Base-by-base conservation (phyloP, 2,888 invertebrate genomes). In the Timema cristinae region DNA sequence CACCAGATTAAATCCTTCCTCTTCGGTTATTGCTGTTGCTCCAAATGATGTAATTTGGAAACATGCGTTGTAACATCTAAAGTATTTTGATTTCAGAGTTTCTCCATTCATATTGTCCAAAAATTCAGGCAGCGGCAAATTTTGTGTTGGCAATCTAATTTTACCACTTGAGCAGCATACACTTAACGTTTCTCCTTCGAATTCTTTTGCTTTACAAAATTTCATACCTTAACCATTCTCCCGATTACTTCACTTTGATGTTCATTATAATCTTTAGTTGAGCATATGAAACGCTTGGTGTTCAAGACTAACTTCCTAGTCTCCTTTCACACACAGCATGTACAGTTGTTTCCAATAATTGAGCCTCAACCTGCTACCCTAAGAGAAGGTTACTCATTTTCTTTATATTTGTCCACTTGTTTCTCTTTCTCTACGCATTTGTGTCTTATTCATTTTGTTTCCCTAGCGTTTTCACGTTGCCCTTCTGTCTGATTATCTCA, bases 11-110 rank as follows among this genome's bases (percentile, higher is more conserved):
- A 13, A 54, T 54, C n/a, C 54, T 54, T 54, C 4, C 54, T 54
- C 54, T 54, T 54, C 54, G 54, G 54, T 54, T 54, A 54, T 54
- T 54, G 4, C n/a, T 54, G 54, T 54, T 54, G 11, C 54, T 54
- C 11, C 54, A 54, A 54, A n/a, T 54, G n/a, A 54, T 54, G 54
- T 54, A 11, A 54, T 54, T 54, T n/a, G 4, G 54, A 54, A 54
- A n/a, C 54, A 54, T 54, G 54, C 54, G 1, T 13, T 54, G 54
- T 54, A 54, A 54, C 54, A 2, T 54, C 54, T 13, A 54, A 54
- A 54, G 54, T 54, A 54, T 54, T 54, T 54, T 54, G 54, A 54
- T 54, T 54, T 54, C 54, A 2, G 54, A 2, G 11, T 54, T 54
- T 54, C n/a, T 54, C 54, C 54, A 54, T 54, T 54, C 54, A 54